A percentile compares a stretch with the other conserved stretches of the same genome.
These are phyloP conservation scores for Danio tinwini DNA, from an alignment of 2,797 vertebrate species.

Conservation along the genomic window DNA sequence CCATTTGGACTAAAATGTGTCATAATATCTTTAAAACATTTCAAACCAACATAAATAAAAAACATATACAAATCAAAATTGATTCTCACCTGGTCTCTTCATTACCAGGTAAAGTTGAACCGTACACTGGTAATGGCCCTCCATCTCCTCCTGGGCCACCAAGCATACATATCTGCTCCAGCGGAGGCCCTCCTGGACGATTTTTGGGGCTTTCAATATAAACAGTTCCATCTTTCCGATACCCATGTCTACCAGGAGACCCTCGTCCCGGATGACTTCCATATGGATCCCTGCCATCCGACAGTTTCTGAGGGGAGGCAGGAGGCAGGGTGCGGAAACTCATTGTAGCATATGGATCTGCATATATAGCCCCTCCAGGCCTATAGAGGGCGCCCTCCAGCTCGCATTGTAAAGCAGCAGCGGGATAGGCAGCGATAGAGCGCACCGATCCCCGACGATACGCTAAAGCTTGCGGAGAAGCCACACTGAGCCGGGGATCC, in stretches of 20 bases:
- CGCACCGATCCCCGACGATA: slow-evolving; percentile 91
- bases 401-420: slow-evolving; percentile 90
- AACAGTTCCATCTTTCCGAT: slow-evolving; percentile 91
- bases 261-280: slow-evolving; percentile 86
- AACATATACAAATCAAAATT: neutral
- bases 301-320: slow-evolving; percentile 92
- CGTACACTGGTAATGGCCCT: slow-evolving; percentile 74
- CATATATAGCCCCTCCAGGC: slow-evolving; percentile 80
- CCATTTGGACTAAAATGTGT: no score
- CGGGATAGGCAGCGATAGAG: slow-evolving; percentile 91
- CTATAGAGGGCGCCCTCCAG: slow-evolving; percentile 92
- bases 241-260: slow-evolving; percentile 89
- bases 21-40: no score
- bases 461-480: slow-evolving; percentile 88
- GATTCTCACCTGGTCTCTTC: slow-evolving; percentile 90
- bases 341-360: slow-evolving; percentile 73
- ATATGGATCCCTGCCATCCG: slow-evolving; percentile 85
- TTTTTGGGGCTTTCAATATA: slow-evolving; percentile 89
- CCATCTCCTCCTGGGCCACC: slow-evolving; percentile 74
- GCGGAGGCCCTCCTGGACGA: slow-evolving; percentile 64
- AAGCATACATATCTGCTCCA: slow-evolving; percentile 89
- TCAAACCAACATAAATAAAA: no score
- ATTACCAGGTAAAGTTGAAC: slow-evolving; percentile 84
- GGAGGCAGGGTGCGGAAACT: slow-evolving; percentile 86
- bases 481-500: slow-evolving; percentile 88